Evolutionary conservation across 2,797 vertebrate genomes (phyloP).

Genomic region (Carcharodon carcharias): DNA sequence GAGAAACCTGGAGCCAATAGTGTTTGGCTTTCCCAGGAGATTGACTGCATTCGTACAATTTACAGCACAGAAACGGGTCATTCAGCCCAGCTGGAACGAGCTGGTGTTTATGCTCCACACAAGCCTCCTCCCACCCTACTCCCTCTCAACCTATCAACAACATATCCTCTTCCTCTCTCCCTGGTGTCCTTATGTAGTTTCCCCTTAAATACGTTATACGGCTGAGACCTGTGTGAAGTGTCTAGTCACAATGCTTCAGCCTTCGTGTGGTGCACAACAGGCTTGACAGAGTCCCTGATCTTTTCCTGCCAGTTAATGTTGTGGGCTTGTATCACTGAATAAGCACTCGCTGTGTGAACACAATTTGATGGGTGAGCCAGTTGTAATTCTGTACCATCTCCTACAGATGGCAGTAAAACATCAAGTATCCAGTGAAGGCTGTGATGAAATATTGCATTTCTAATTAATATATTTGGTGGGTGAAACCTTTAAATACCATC

Average conservation of each 20-base stretch:
- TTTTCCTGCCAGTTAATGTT: neutral
- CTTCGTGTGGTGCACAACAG: neutral
- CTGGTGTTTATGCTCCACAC: neutral
- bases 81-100: neutral
- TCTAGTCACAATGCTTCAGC: neutral
- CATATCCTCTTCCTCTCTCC: no score
- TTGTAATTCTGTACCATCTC: neutral
- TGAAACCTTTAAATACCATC: neutral
- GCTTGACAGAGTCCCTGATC: neutral
- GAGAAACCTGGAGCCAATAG: no score
- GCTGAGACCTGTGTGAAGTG: no score
- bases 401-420: neutral
- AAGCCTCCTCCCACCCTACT: no score
- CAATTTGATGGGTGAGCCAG: neutral
- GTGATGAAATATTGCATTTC: neutral
- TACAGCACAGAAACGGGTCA: neutral
- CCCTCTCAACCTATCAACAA: no score
- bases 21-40: no score
- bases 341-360: neutral
- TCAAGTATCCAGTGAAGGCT: neutral
- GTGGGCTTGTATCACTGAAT: neutral
- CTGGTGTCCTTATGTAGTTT: no score
- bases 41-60: no score
- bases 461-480: neutral
- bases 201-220: no score